Evolutionary conservation across 2,113 vertebrate genomes (phyloP).

Genomic region (Pimephales promelas): DNA sequence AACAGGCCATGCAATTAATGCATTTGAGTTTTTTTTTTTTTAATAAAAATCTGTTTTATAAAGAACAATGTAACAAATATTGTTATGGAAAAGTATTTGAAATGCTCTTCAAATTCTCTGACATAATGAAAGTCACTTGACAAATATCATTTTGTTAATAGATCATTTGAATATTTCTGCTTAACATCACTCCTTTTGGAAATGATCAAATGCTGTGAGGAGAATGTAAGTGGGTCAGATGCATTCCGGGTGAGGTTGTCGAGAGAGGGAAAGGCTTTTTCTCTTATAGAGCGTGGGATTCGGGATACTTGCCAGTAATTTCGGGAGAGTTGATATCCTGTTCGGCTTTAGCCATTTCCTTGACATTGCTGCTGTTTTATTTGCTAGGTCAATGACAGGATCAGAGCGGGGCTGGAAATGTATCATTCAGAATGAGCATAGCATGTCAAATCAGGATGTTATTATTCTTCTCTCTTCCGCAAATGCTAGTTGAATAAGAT

Average conservation of each 20-base stretch:
- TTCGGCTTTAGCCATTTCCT: conserved; percentile 36
- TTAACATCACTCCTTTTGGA: not conserved
- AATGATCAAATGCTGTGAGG: not conserved
- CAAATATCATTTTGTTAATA: not conserved
- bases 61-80: not conserved
- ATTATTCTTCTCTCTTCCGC: conserved; percentile 20
- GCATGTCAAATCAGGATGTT: conserved; percentile 27
- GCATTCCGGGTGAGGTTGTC: conserved; percentile 20
- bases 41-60: not conserved
- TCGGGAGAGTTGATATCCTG: conserved; percentile 40
- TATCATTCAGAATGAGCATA: conserved; percentile 36
- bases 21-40: not conserved
- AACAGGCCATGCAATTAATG: not conserved
- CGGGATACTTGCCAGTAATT: conserved; percentile 32
- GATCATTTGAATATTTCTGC: not conserved
- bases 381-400: conserved; percentile 37
- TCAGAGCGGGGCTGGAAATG: conserved; percentile 20
- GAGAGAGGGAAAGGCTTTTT: conserved; percentile 23
- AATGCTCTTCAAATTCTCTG: not conserved
- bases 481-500: conserved; percentile 19
- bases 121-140: not conserved
- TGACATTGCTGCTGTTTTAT: conserved; percentile 37
- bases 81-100: not conserved
- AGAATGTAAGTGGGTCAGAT: conserved; percentile 32
- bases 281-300: conserved; percentile 50